Conservation (phyloP, 2,113 vertebrate genomes). For the Ophiodon elongatus region DNA sequence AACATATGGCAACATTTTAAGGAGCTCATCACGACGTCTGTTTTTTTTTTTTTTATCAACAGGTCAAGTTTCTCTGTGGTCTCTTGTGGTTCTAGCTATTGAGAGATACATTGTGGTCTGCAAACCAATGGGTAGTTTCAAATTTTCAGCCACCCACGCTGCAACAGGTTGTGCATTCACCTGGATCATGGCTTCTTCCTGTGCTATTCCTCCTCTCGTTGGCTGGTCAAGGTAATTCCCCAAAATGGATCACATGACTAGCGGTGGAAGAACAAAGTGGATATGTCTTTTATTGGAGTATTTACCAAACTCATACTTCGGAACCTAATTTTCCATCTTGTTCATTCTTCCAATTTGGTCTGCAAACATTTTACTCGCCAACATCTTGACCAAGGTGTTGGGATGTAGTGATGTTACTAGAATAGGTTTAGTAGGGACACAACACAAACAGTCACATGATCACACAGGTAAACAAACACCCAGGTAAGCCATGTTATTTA, state of each 20-base stretch:
- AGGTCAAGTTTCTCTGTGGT: constrained; percentile 85
- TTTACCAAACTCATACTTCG: not conserved
- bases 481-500: no score
- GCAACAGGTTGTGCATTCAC: constrained; percentile 74
- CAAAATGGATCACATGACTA: no score
- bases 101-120: constrained; percentile 86
- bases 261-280: not conserved
- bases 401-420: no score
- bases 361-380: no score
- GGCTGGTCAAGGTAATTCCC: constrained; percentile 84
- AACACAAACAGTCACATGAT: no score
- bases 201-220: constrained; percentile 78
- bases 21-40: not conserved
- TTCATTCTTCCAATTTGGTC: no score
- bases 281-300: not conserved
- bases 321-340: no score
- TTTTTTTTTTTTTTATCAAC: not conserved
- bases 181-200: constrained; percentile 82
- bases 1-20: not conserved
- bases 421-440: no score
- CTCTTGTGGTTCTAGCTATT: constrained; percentile 83
- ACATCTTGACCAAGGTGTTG: no score
- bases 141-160: constrained; percentile 79
- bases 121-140: constrained; percentile 87
- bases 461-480: no score